Conservation (phyloP, 2,113 vertebrate genomes). For the Scomber japonicus region DNA sequence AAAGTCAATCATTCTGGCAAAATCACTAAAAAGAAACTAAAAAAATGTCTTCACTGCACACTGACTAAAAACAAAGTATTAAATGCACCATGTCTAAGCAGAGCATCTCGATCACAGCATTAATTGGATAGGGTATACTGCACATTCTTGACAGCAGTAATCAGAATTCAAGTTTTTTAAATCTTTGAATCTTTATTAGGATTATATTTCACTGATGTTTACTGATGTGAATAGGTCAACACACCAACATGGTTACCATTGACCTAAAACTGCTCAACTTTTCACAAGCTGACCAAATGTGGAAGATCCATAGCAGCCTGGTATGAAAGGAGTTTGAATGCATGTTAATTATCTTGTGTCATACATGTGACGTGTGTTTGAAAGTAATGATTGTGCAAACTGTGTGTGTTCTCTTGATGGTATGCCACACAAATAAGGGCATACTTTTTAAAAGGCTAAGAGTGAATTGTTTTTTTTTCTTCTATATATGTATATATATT, state of each 20-base stretch:
- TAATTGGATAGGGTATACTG: neutral
- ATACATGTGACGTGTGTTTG: neutral
- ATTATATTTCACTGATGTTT: neutral
- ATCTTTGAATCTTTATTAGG: neutral
- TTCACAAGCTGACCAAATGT: too few relatives aligned
- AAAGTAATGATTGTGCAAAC: neutral
- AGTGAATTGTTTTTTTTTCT: neutral
- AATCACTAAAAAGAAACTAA: neutral
- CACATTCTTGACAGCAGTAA: too few relatives aligned
- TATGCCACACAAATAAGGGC: too few relatives aligned
- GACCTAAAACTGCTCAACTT: neutral
- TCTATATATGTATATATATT: too few relatives aligned
- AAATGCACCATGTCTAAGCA: neutral
- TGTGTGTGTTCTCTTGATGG: neutral
- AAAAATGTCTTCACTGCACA: constrained; percentile 4
- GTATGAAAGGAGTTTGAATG: too few relatives aligned
- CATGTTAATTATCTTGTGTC: neutral
- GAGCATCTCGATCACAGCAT: neutral
- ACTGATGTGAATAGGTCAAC: neutral
- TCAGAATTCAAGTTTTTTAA: neutral
- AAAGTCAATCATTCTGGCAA: neutral
- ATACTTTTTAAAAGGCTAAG: neutral
- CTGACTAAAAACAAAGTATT: neutral
- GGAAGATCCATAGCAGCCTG: too few relatives aligned
- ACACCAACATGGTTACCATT: neutral